Evolutionary conservation across 2,113 vertebrate species (phyloP), one percentile per base, ranked within the genome.

Genomic region (Notechis scutatus): DNA sequence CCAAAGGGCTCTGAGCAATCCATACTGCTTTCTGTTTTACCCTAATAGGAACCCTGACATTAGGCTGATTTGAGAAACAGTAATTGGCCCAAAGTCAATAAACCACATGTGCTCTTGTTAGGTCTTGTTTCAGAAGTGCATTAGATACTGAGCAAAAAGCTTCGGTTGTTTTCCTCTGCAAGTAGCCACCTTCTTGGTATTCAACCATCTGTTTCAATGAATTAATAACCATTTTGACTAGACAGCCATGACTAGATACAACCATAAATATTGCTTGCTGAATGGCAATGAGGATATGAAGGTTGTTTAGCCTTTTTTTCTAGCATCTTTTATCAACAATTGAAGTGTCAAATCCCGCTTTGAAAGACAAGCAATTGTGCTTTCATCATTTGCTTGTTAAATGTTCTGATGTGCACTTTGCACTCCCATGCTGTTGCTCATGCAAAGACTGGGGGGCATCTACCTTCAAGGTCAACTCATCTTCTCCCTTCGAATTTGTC

Each of bases 371-470:
- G 26, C 39, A 85, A 45, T 92, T 92, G 24, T 57, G 34, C 61
- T 92, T 56, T 81, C 69, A 92, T 92, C 88, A 89, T 69, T 92
- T 88, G 45, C 61, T 89, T 81, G 47, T 92, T 81, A 92, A 89
- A 89, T 85, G 92, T 57, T 85, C 34, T 92, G 61, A 59, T 39
- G 12, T 47, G 26, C 52, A 81, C 92, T 92, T 92, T 89, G 87
- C 20, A n/a, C 54, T 89, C 39, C 54, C 54, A 85, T 47, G 64
- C 5, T 23, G 86, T 87, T 87, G 34, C 52, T 92, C 23, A 10
- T 56, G 86, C 23, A 81, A 23, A 24, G 59, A 92, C 15, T 42
- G 9, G 55, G 55, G 26, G 55, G 24, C 21, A 81, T 52, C 61
- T 39, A n/a, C 24, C 23, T 81, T 89, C 50, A 81, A n/a, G 64